Percentiles rank a stretch among this genome's conserved stretches.
Conservation (phyloP, 1,140 invertebrate species). For the Bombyx mori region DNA sequence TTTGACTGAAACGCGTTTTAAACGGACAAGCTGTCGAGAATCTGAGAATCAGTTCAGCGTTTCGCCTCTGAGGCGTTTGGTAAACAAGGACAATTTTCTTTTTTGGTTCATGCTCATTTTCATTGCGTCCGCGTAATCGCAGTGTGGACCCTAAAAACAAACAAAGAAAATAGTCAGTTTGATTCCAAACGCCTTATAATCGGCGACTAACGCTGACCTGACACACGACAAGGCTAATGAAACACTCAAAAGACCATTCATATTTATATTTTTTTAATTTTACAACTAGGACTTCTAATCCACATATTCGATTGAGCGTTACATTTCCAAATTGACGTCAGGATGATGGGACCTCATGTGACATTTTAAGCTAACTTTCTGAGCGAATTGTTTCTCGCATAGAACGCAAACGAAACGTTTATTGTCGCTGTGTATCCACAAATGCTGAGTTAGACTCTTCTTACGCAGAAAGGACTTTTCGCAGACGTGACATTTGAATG, state of each 20-base stretch:
- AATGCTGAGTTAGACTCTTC: slow-evolving; percentile 68
- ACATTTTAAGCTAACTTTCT: slow-evolving; percentile 51
- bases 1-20: slow-evolving; percentile 56
- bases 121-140: slow-evolving; percentile 47
- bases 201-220: too few relatives aligned
- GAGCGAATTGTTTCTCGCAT: slow-evolving; percentile 71
- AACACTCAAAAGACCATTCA: too few relatives aligned
- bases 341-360: slow-evolving; percentile 51
- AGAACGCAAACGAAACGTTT: slow-evolving; percentile 53
- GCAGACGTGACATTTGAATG: slow-evolving; percentile 49
- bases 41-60: slow-evolving; percentile 55
- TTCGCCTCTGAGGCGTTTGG: slow-evolving; percentile 55
- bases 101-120: slow-evolving; percentile 41
- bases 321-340: slow-evolving; percentile 26
- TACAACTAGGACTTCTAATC: too few relatives aligned
- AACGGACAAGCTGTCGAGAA: slow-evolving; percentile 58
- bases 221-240: too few relatives aligned
- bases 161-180: slow-evolving; percentile 58
- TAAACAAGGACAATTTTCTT: slow-evolving; percentile 57
- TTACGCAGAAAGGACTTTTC: slow-evolving; percentile 64
- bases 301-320: neutral
- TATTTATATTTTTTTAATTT: too few relatives aligned
- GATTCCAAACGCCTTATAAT: too few relatives aligned
- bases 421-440: slow-evolving; percentile 58
- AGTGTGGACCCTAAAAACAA: slow-evolving; percentile 62